Percentiles rank a stretch among this genome's conserved stretches.
Evolutionary conservation across 2,113 vertebrate genomes (phyloP).

Genomic region (Craseonycteris thonglongyai): DNA sequence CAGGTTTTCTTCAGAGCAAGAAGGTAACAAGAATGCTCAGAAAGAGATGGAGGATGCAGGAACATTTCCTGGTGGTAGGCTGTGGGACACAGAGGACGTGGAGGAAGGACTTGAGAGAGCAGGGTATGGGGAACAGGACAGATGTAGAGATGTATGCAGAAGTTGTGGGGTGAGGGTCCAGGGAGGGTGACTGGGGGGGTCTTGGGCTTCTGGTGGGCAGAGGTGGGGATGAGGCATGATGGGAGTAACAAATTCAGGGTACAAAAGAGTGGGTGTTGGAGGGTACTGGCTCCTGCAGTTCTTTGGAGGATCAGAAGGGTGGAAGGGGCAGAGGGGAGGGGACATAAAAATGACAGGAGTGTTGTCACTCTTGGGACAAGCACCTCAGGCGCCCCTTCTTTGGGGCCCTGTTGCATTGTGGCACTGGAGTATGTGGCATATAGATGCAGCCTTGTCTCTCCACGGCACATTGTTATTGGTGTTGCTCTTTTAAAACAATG

Average conservation of each 20-base stretch:
- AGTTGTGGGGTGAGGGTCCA: not conserved
- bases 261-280: accelerated
- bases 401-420: not conserved
- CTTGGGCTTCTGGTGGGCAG: not conserved
- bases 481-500: not conserved
- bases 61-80: not conserved
- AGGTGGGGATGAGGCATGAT: not conserved
- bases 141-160: not conserved
- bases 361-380: not conserved
- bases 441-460: not conserved
- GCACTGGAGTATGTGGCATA: not conserved
- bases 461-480: not conserved
- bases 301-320: no score
- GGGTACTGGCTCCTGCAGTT: not conserved
- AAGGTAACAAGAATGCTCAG: not conserved
- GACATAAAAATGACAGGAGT: not conserved
- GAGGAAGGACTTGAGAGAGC: not conserved
- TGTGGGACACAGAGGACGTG: not conserved
- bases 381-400: not conserved
- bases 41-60: not conserved
- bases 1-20: not conserved
- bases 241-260: not conserved
- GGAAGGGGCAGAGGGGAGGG: not conserved
- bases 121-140: not conserved
- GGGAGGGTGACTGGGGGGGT: not conserved